Evolutionary conservation across 1,140 invertebrate genomes (phyloP).

Genomic region (Schlechtendalia chinensis): DNA sequence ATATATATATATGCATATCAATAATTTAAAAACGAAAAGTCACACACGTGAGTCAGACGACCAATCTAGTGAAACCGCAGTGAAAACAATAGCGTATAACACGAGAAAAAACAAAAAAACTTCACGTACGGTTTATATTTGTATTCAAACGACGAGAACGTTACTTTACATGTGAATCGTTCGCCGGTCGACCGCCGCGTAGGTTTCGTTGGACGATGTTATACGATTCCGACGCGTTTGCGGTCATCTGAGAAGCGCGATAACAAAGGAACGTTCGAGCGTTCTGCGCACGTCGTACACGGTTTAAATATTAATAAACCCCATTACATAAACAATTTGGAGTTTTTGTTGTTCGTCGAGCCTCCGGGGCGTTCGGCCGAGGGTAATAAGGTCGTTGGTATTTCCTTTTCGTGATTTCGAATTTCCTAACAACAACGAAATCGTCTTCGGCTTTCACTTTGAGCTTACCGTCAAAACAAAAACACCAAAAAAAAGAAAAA

Average conservation of each 20-base stretch:
- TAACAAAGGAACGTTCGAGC: not conserved
- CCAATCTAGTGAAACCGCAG: not conserved
- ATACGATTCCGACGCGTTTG: not conserved
- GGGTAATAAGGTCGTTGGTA: slow-evolving; percentile 34
- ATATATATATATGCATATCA: too few species aligned
- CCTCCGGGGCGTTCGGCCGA: too few species aligned
- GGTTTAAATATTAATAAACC: slow-evolving; percentile 32
- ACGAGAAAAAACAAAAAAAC: too few species aligned
- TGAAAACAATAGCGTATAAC: not conserved
- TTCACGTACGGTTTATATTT: slow-evolving; percentile 2
- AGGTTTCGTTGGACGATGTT: not conserved
- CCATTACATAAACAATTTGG: not conserved
- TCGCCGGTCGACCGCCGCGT: not conserved
- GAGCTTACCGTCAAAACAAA: not conserved
- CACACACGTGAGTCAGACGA: slow-evolving; percentile 8
- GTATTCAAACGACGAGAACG: not conserved
- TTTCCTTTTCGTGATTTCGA: slow-evolving; percentile 1
- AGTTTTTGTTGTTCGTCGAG: too few species aligned
- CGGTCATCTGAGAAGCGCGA: too few species aligned
- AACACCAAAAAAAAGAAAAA: too few species aligned
- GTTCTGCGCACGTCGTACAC: slow-evolving; percentile 26
- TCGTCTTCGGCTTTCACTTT: slow-evolving; percentile 30
- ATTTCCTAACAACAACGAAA: not conserved
- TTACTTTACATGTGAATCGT: not conserved
- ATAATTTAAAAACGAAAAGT: not conserved